These are phyloP conservation scores for Pyrrhosoma nymphula DNA, from an alignment of 2,888 invertebrate genomes.

Conservation along the genomic window DNA sequence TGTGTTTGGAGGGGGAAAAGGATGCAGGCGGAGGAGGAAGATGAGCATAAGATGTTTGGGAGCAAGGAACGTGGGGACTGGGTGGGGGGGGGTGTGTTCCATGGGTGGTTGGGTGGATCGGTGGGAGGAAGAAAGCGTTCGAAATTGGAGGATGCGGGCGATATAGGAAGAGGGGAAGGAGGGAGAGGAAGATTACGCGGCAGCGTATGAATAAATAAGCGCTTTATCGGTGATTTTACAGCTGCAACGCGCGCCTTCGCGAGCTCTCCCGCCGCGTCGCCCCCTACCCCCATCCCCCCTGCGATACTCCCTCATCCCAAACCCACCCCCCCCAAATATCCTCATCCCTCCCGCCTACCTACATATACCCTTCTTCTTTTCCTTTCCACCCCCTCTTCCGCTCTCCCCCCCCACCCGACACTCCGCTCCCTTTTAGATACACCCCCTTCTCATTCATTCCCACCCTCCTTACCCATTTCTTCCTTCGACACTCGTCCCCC, in stretches of 20 bases:
- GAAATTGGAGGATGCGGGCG: not conserved
- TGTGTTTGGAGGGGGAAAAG: not conserved
- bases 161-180: too few relatives aligned
- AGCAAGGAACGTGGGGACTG: not conserved
- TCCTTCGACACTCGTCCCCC: too few relatives aligned
- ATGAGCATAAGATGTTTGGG: not conserved
- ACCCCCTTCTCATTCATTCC: too few relatives aligned
- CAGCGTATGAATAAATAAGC: constrained; percentile 63
- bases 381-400: too few relatives aligned
- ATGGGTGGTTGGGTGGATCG: not conserved
- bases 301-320: too few relatives aligned
- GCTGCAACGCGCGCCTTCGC: not conserved
- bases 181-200: constrained; percentile 45
- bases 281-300: not conserved
- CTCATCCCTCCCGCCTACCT: too few relatives aligned
- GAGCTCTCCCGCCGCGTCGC: not conserved
- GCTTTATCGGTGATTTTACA: constrained; percentile 48
- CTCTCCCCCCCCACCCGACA: too few relatives aligned
- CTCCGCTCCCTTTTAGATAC: too few relatives aligned
- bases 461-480: too few relatives aligned
- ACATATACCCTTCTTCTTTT: too few relatives aligned
- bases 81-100: not conserved
- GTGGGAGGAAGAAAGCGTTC: not conserved
- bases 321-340: too few relatives aligned
- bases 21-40: not conserved